Base-by-base conservation (phyloP, 2,888 invertebrate species). In the Incurvaria masculella region DNA sequence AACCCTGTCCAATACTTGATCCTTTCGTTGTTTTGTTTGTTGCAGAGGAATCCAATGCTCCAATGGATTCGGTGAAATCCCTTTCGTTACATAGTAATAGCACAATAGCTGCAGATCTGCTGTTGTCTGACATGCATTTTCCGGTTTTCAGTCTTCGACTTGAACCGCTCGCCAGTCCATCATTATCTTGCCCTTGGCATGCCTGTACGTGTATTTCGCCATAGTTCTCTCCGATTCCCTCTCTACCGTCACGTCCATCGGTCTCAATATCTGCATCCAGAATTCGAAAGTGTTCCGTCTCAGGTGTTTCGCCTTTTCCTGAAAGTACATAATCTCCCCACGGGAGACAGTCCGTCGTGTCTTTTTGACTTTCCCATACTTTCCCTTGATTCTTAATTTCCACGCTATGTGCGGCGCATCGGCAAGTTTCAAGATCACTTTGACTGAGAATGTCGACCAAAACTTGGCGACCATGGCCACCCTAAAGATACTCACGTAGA, bases 401-500 rank as follows among this genome's bases (percentile, higher is more conserved):
- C 23, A 42, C 27, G 1, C 17, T 18, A 49, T 45, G 46, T 27
- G 42, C 11, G 46, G 19, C 45, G 20, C 49, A 49, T 10, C 14
- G 17, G 41, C 45, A 19, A 49, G 21, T 26, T 18, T 49, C 45
- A 21, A 18, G 19, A 33, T 42, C 27, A n/a, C 16, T 17, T 14
- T 11, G 17, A 6, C 11, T 5, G 42, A 45, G 19, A 49, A 45
- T 26, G 38, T 49, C 49, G 18, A 3, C 5, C 6, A 46, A 14
- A 8, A 43, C 2, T 39, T 46, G 43, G 44, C 46, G 46, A 40
- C 42, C 46, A 42, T 40, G 8, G 42, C 46, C 33, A 42, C 27
- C 17, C 40, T 49, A 44, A 43, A 49, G 19, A 33, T 49, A 44
- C 41, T 49, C 11, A 23, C 21, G 33, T 26, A 49, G 21, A 26